A percentile compares a stretch with the other conserved stretches of the same genome.
Evolutionary conservation across 2,797 vertebrate genomes (phyloP).

Genomic region (Myiothlypis chrysogaster): DNA sequence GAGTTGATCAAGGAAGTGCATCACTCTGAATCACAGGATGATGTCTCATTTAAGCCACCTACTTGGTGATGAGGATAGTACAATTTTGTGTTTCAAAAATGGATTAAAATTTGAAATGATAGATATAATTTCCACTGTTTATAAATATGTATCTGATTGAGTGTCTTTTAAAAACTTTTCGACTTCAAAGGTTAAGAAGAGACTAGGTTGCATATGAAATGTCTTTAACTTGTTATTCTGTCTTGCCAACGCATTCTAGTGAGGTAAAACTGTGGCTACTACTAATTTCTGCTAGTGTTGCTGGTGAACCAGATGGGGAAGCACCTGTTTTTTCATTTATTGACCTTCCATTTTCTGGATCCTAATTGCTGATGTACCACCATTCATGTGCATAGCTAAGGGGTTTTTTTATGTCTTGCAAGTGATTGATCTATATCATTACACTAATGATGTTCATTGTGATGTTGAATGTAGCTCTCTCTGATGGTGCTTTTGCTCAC

Average conservation of each 20-base stretch:
- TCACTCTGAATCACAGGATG: neutral
- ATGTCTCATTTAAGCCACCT: neutral
- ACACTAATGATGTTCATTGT: neutral
- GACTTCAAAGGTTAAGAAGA: neutral
- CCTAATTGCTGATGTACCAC: neutral
- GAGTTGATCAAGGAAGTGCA: neutral
- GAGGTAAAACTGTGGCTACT: neutral
- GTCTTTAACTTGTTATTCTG: neutral
- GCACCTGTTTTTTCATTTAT: neutral
- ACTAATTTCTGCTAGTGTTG: neutral
- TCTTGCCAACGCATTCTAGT: neutral
- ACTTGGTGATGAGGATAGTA: neutral
- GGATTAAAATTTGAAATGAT: neutral
- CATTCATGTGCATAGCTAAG: neutral
- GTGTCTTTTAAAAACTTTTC: neutral
- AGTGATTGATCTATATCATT: neutral
- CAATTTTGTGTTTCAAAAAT: neutral
- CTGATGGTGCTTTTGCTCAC: slow-evolving; percentile 5
- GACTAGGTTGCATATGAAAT: neutral
- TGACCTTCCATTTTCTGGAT: neutral
- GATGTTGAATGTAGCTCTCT: neutral
- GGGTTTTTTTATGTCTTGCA: neutral
- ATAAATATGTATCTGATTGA: neutral
- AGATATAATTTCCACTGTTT: neutral
- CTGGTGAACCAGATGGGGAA: neutral